Evolutionary conservation across 2,888 invertebrate species (phyloP).

Genomic region (Ormia ochracea): DNA sequence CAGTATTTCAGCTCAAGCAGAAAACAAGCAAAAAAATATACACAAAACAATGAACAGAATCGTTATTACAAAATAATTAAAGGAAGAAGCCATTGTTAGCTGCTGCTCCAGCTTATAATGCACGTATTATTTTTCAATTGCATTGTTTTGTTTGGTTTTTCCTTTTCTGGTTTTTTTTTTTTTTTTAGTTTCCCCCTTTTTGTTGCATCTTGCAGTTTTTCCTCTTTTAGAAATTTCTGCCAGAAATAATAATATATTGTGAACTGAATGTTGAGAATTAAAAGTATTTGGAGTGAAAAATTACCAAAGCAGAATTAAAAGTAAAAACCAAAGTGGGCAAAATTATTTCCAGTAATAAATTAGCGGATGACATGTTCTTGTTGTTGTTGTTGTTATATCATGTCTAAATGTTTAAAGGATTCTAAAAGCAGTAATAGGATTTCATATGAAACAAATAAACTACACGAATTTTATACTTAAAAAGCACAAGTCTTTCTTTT

Average conservation of each 20-base stretch:
- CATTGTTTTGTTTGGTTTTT: not conserved
- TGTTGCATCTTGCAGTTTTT: not conserved
- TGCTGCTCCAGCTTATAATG: constrained; percentile 21
- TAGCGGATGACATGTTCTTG: not conserved
- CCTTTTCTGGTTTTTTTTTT: too few relatives aligned
- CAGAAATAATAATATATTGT: constrained; percentile 18
- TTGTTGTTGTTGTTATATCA: not conserved
- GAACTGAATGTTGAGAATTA: constrained; percentile 22
- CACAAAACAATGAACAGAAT: constrained; percentile 50
- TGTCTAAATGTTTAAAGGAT: constrained; percentile 2
- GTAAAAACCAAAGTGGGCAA: constrained; percentile 23
- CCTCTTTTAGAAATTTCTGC: not conserved
- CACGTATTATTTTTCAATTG: constrained; percentile 11
- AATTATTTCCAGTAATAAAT: constrained; percentile 21
- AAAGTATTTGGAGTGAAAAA: constrained; percentile 56
- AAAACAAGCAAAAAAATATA: not conserved
- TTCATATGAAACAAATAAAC: constrained; percentile 5
- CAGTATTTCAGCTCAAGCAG: not conserved
- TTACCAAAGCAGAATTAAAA: not conserved
- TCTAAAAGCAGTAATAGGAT: not conserved
- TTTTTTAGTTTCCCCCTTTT: too few relatives aligned
- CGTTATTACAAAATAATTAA: constrained; percentile 58
- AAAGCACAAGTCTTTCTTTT: not conserved
- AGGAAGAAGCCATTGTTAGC: constrained; percentile 36
- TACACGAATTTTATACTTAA: not conserved